Base-by-base conservation (phyloP, 2,797 vertebrate species). In the Scolopax rusticola region DNA sequence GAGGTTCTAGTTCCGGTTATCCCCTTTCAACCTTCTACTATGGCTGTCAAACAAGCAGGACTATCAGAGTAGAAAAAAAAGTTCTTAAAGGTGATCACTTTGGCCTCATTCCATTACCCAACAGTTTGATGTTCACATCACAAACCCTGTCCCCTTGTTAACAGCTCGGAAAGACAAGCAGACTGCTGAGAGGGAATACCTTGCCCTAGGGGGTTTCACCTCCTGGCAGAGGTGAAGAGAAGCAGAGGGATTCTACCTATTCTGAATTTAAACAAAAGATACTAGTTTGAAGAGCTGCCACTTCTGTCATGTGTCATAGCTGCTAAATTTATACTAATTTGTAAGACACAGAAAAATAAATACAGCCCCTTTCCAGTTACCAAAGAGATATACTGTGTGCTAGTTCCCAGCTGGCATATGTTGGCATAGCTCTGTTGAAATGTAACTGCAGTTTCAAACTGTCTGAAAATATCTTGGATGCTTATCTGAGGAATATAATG, bases 401-500 rank as follows among this genome's bases (percentile, higher is more conserved):
- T 86, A 12, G 60, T 50, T 91, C 60, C 94, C 90, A 77, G 75
- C 75, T 96, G 93, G 92, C 64, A 36, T 87, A 59, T 71, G 71
- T 78, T 94, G 88, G 93, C 81, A 53, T 32, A 87, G 67, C 45
- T 94, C 69, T 85, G 53, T 51, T 87, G 90, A 93, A 94, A 89
- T 87, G 56, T 84, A 87, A 75, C 88, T 91, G 88, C 73, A 60
- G 71, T 77, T 93, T 91, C 59, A 78, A 92, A 87, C 68, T 87
- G 74, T 65, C 84, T 95, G 81, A 92, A 93, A 94, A 94, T 87
- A 87, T 68, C 88, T 92, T 90, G 81, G 78, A 83, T 90, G 64
- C 90, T 81, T 95, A 76, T 93, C 70, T 33, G 4, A 89, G 75
- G 73, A 90, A 80, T 77, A 77, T 51, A 86, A 77, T 43, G 60